These are phyloP conservation scores for Artemisiospiza belli DNA, from an alignment of 2,113 vertebrate genomes.

Conservation along the genomic window DNA sequence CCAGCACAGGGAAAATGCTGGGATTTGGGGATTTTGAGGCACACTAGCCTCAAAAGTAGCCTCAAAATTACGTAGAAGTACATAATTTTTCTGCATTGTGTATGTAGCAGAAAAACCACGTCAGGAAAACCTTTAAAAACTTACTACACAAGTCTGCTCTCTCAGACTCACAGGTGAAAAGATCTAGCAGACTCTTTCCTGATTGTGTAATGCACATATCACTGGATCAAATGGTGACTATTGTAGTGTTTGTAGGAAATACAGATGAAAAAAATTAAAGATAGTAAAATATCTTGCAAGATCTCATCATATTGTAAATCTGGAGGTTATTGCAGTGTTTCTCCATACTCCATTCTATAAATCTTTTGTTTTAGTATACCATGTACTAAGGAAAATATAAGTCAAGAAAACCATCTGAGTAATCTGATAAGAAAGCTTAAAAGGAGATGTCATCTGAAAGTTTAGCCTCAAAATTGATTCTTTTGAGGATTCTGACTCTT, in stretches of 20 bases:
- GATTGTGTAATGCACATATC: not conserved
- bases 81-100: not conserved
- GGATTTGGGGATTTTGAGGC: too few species aligned
- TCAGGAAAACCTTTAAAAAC: not conserved
- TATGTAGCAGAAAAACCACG: not conserved
- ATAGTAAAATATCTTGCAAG: not conserved
- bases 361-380: not conserved
- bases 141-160: not conserved
- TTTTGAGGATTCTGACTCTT: not conserved
- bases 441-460: not conserved
- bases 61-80: not conserved
- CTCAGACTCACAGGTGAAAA: not conserved
- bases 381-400: not conserved
- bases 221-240: not conserved
- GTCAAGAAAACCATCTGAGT: not conserved
- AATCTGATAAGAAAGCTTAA: not conserved
- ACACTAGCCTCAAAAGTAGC: not conserved
- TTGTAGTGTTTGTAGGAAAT: not conserved
- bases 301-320: not conserved
- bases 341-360: not conserved
- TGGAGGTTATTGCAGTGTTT: not conserved
- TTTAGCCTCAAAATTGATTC: not conserved
- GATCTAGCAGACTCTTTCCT: not conserved
- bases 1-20: too few species aligned
- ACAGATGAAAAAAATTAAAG: not conserved